Conservation (phyloP, 2,797 vertebrate genomes). For the Sternarchorhynchus goeldii region DNA sequence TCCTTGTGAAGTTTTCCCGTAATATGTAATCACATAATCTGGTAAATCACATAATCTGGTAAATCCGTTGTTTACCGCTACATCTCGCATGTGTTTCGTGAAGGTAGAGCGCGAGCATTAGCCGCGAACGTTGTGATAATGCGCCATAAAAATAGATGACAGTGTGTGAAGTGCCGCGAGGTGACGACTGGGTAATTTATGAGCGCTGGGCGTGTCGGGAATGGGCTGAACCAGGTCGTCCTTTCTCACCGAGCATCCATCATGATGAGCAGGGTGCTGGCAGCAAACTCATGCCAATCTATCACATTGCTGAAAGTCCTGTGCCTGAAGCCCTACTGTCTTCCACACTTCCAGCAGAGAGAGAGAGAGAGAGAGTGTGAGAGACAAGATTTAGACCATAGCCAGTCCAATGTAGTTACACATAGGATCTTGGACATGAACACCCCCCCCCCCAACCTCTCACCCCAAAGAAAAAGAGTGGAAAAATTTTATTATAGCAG, state of each 20-base stretch:
- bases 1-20: constrained; percentile 64
- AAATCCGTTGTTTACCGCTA: constrained; percentile 59
- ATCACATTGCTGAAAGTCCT: constrained; percentile 63
- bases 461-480: neutral
- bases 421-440: neutral
- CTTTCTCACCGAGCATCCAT: constrained; percentile 60
- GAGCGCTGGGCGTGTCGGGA: constrained; percentile 59
- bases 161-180: constrained; percentile 50
- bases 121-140: constrained; percentile 57
- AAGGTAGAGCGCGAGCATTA: constrained; percentile 67
- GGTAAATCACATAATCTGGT: constrained; percentile 64
- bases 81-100: constrained; percentile 52
- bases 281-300: constrained; percentile 59
- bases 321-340: constrained; percentile 24
- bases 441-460: too few relatives aligned
- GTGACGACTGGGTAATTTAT: constrained; percentile 69
- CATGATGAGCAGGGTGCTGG: constrained; percentile 62
- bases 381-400: too few relatives aligned
- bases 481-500: neutral
- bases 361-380: neutral
- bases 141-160: constrained; percentile 61
- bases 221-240: constrained; percentile 55
- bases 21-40: constrained; percentile 72
- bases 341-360: constrained; percentile 4
- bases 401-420: neutral